These are phyloP conservation scores for Noctua comes DNA, from an alignment of 2,888 invertebrate genomes.

Conservation along the genomic window DNA sequence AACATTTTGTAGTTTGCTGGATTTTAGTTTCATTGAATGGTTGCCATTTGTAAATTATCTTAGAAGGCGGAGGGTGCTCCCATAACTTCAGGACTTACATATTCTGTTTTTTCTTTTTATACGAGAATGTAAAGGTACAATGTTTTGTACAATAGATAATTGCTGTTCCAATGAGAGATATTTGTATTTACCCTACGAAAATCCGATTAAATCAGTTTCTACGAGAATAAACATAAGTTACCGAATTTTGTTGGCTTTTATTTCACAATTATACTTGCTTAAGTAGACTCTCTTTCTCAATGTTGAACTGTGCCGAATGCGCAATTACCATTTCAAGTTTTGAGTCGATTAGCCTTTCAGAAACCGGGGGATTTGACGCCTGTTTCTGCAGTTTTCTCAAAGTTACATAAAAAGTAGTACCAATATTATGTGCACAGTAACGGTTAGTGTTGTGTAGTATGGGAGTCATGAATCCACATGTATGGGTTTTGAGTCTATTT, in stretches of 20 bases:
- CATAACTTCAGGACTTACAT: not conserved
- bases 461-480: not conserved
- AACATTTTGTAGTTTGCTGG: not conserved
- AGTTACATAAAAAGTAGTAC: not conserved
- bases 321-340: not conserved
- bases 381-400: not conserved
- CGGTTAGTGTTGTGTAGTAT: not conserved
- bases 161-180: constrained; percentile 43
- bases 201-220: constrained; percentile 62
- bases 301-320: not conserved
- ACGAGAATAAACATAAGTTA: constrained; percentile 68
- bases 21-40: not conserved
- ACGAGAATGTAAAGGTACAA: constrained; percentile 51
- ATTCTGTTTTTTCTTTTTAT: constrained; percentile 15
- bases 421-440: not conserved
- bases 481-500: constrained; percentile 19
- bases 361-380: not conserved
- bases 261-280: constrained; percentile 10
- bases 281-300: not conserved
- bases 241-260: constrained; percentile 59
- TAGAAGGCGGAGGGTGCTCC: not conserved
- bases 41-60: constrained; percentile 18
- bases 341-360: not conserved
- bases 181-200: constrained; percentile 45
- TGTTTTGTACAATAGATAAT: constrained; percentile 43